Evolutionary conservation across 1,140 invertebrate genomes (phyloP).

Genomic region (Zophobas morio): DNA sequence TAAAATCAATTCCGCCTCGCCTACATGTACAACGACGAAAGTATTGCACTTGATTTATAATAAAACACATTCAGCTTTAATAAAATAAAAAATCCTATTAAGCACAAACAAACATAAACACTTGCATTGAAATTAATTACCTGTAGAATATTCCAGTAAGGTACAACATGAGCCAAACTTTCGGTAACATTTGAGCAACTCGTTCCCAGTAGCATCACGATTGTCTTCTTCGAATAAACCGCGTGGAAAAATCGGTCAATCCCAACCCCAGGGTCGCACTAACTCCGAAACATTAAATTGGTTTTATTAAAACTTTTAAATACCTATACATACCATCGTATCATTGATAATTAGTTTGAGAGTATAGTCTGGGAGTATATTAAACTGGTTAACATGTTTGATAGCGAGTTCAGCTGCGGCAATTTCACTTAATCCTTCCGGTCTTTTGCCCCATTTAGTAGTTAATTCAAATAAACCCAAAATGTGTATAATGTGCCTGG

Average conservation of each 20-base stretch:
- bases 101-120: not conserved
- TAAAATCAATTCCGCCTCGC: too few relatives aligned
- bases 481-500: conserved; percentile 69
- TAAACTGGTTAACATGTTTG: conserved; percentile 79
- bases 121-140: conserved; percentile 67
- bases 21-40: too few relatives aligned
- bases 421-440: conserved; percentile 81
- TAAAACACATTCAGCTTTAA: not conserved
- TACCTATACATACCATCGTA: conserved; percentile 78
- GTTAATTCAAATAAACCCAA: conserved; percentile 85
- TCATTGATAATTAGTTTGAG: conserved; percentile 84
- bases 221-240: conserved; percentile 83
- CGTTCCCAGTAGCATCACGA: conserved; percentile 85
- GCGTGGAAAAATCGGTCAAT: conserved; percentile 93
- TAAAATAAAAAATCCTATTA: not conserved
- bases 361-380: conserved; percentile 78
- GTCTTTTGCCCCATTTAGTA: conserved; percentile 71
- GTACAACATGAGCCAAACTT: conserved; percentile 89
- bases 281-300: conserved; percentile 60
- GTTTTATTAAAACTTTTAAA: not conserved
- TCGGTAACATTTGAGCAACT: conserved; percentile 92
- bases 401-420: conserved; percentile 82
- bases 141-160: conserved; percentile 93
- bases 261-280: conserved; percentile 92
- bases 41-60: too few relatives aligned